Evolutionary conservation across 1,140 invertebrate species (phyloP).

Genomic region (Ectropis grisescens): DNA sequence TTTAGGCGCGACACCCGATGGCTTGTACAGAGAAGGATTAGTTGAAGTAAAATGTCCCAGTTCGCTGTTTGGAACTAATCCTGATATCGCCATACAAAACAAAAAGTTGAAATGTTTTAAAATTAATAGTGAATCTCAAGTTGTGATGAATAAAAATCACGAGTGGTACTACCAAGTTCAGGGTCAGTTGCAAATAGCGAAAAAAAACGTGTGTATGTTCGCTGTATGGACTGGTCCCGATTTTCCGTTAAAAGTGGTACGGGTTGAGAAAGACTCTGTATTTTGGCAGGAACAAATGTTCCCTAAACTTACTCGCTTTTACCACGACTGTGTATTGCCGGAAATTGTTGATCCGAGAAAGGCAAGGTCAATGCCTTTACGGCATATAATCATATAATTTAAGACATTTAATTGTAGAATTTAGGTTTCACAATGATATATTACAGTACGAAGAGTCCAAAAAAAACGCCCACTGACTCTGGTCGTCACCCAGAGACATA

Average conservation of each 20-base stretch:
- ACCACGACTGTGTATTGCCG: slow-evolving; percentile 2
- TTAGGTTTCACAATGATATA: too few species aligned
- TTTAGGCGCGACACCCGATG: slow-evolving; percentile 51
- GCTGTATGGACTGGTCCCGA: slow-evolving; percentile 1
- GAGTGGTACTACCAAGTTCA: slow-evolving; percentile 6
- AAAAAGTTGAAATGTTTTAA: slow-evolving; percentile 3
- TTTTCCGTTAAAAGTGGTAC: background rate
- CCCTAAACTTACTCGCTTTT: slow-evolving; percentile 2
- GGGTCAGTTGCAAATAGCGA: slow-evolving; percentile 3
- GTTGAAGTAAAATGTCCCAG: slow-evolving; percentile 8
- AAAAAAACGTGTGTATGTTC: slow-evolving; percentile 1
- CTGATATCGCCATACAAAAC: slow-evolving; percentile 2
- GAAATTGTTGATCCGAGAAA: slow-evolving; percentile 5
- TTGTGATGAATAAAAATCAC: slow-evolving; percentile 3
- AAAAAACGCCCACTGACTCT: too few species aligned
- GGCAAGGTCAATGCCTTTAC: too few species aligned
- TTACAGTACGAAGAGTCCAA: too few species aligned
- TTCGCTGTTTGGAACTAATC: background rate
- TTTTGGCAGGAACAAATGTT: slow-evolving; percentile 7
- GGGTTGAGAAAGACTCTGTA: background rate
- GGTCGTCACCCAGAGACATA: too few species aligned
- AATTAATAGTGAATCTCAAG: background rate
- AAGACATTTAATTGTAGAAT: too few species aligned
- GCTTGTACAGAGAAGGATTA: slow-evolving; percentile 25
- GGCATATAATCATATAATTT: too few species aligned